Evolutionary conservation across 2,888 invertebrate genomes (phyloP), one percentile per base, ranked within the genome.

Genomic region (Temnothorax rugatulus): DNA sequence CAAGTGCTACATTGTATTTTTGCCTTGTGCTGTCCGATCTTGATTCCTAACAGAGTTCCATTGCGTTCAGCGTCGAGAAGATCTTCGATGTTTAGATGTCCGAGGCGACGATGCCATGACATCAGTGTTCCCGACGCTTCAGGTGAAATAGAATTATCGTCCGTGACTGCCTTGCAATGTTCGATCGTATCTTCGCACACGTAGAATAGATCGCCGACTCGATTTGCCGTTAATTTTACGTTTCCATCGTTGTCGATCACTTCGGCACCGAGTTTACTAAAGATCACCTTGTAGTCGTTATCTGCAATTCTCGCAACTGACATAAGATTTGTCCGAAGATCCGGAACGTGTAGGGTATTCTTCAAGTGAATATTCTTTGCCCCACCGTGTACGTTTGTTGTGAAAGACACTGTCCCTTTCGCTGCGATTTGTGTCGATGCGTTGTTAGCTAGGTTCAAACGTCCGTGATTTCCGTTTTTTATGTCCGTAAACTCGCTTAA

Each of bases 221-320:
- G 69, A 18, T 84, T 64, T 0, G 82, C 86, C 1, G 21, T 41
- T 3, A 85, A 8, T 21, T 44, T 81, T 4, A 66, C 13, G 1
- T 82, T 69, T 13, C 86, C 86, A 34, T 79, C 25, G 0, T 18
- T 5, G 57, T 77, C 84, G 11, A 76, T 47, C 18, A 85, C 57
- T 25, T 25, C 13, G 0, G 82, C 73, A 0, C 4, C 7, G 1
- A 1, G 1, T 18, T 25, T 68, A 1, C 11, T 47, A 2, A 68
- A 68, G 0, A 47, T 15, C 8, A 68, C 21, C 1, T 4, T 13
- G 9, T 41, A 47, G 0, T 25, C 18, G 4, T 68, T 68, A 8
- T 68, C 68, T 18, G 68, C 15, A 1, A 68, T 44, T 44, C 15
- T 44, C 2, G 44, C 15, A 0, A 66, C 66, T 0, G 25, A 66